phyloP scores from a whole-genome alignment of 2,888 invertebrate species.

The Rhimphoctona megacephalus region DNA sequence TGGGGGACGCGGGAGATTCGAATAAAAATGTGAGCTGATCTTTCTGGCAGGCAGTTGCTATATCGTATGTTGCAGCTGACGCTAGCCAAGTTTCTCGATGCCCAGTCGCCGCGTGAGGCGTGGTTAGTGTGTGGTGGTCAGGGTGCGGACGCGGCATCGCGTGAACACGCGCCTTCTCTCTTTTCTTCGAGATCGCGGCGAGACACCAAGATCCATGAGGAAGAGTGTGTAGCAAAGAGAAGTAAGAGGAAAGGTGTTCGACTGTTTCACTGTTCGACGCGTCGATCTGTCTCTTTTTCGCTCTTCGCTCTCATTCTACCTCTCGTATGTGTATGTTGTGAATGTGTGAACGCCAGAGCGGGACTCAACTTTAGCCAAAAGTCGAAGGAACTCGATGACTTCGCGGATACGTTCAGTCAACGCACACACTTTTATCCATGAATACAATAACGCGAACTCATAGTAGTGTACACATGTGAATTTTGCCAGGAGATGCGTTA shows the following conservation, averaged over 20 bases:
- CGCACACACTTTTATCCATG: slow-evolving; percentile 11
- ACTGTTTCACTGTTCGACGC: slow-evolving; percentile 62
- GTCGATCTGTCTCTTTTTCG: slow-evolving; percentile 11
- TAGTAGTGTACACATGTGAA: slow-evolving; percentile 43
- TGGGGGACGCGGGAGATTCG: slow-evolving; percentile 32
- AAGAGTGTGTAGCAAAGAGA: slow-evolving; percentile 46
- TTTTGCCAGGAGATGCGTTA: slow-evolving; percentile 68
- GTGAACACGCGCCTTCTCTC: slow-evolving; percentile 64
- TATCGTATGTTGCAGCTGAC: slow-evolving; percentile 29
- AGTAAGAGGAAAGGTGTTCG: slow-evolving; percentile 57
- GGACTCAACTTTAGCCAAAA: slow-evolving; percentile 24
- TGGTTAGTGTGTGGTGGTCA: slow-evolving; percentile 47
- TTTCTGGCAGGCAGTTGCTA: slow-evolving; percentile 15
- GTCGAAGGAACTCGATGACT: slow-evolving; percentile 49
- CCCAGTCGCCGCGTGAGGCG: slow-evolving; percentile 3
- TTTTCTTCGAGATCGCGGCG: slow-evolving; percentile 49
- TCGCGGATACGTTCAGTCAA: slow-evolving; percentile 17
- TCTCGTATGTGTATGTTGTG: neutral
- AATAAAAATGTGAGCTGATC: slow-evolving; percentile 56
- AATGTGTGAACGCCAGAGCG: slow-evolving; percentile 34
- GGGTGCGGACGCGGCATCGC: slow-evolving; percentile 62
- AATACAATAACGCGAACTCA: slow-evolving; percentile 14
- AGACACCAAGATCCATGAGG: slow-evolving; percentile 44
- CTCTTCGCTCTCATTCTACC: neutral
- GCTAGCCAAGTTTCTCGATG: slow-evolving; percentile 28